Conservation (phyloP, 2,113 vertebrate species). For the Herpailurus yagouaroundi region DNA sequence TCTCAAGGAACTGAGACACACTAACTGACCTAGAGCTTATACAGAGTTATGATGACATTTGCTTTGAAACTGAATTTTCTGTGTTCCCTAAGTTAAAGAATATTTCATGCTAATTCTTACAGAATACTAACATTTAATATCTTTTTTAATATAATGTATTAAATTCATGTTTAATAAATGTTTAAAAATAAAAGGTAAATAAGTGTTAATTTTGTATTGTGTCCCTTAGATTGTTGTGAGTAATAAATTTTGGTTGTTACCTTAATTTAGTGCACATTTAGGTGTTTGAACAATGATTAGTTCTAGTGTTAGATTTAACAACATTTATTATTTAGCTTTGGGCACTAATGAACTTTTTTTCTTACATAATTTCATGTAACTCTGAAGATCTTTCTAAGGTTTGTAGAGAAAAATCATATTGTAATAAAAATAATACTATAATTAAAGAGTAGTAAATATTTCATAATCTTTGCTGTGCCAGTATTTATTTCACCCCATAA, state of each 20-base stretch:
- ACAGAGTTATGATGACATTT: background rate
- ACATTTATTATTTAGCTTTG: background rate
- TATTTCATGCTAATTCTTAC: background rate
- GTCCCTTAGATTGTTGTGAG: background rate
- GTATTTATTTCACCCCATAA: background rate
- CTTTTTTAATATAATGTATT: background rate
- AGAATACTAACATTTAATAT: background rate
- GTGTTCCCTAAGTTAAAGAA: background rate
- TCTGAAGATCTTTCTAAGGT: background rate
- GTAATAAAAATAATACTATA: background rate
- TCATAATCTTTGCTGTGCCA: background rate
- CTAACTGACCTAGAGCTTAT: background rate
- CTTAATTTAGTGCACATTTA: background rate
- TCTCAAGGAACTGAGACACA: background rate
- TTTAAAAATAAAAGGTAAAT: background rate
- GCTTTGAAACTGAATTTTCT: background rate
- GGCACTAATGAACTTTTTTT: background rate
- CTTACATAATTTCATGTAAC: background rate
- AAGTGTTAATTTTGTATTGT: background rate
- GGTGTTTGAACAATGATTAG: background rate
- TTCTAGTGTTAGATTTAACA: background rate
- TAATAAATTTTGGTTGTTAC: background rate
- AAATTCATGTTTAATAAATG: background rate
- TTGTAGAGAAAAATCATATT: background rate
- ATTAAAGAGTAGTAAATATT: background rate